Evolutionary conservation across 2,888 invertebrate species (phyloP), one percentile per base, ranked within the genome.

Genomic region (Liopterus haemorrhoidalis): DNA sequence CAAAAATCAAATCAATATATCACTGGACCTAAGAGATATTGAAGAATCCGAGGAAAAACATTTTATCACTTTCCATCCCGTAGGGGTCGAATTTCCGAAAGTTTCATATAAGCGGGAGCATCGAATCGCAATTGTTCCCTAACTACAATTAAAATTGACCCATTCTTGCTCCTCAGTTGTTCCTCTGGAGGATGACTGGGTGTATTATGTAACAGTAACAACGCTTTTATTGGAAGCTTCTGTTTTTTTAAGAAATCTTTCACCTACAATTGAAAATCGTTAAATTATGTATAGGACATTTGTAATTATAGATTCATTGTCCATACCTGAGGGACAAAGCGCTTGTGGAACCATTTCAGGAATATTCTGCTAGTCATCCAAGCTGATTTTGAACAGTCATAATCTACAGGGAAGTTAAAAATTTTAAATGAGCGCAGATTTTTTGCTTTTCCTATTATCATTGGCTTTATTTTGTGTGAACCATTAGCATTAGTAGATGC

Each of bases 311-410:
- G n/a, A 31, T 31, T 31, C 15, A 31, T 12, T 31, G 14, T 31
- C n/a, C 32, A 31, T 31, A 31, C 14, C 32, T 31, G 32, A 31
- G 6, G 32, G 32, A 31, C 32, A 31, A 31, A 31, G 32, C 32
- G 32, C 32, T 31, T 31, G 32, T 31, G 5, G 32, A 31, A 31
- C 32, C 32, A 31, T 31, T 31, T 31, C 14, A 31, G 32, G 32
- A 31, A 31, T 31, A 31, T 31, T 15, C 5, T 31, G 32, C 32
- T 31, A 31, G 32, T 31, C 32, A 31, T 31, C 5, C 32, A 31
- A 14, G 32, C 32, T 14, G 15, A 15, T 12, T 31, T 31, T 31
- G 14, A 31, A 31, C 32, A 31, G 32, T 6, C 32, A 31, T 31
- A 31, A 31, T 31, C 32, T 15, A 31, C 32, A 6, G 14, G 32